Evolutionary conservation across 2,888 invertebrate species (phyloP), one percentile per base, ranked within the genome.

Genomic region (Phengaris alcon): DNA sequence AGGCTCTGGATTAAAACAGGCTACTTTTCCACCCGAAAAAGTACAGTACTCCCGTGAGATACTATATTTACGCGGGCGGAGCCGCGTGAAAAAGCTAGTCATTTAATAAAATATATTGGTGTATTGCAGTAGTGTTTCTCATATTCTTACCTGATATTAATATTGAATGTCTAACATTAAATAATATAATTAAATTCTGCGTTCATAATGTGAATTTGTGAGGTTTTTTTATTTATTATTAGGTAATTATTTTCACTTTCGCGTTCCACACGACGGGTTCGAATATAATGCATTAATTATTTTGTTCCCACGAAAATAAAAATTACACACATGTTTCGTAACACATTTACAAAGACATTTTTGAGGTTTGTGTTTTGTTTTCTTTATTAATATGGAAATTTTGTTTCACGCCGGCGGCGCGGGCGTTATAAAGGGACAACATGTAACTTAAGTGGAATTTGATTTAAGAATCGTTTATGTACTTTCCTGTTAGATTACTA

Each of bases 231-330:
- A 22, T 22, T 22, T 22, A 22, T 22, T 22, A 6, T 64, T 10
- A 35, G 9, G 64, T 64, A 35, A 64, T 35, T 15, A 70, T 51
- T 22, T 52, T 72, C 15, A 54, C 52, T 72, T 54, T 72, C 22
- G 22, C 22, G 54, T 54, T 72, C 72, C 35, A 70, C 15, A 70
- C 51, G 12, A 72, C 22, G 51, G n/a, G 35, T 51, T 51, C 13
- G 64, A 64, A 9, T 70, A 70, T 12, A 70, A 70, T 70, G 51
- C 22, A 44, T 12, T 70, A 70, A 70, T 70, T 48, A 70, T 51
- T 70, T 51, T 15, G 15, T 69, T 70, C 70, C 70, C 70, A 70
- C 70, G 15, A 51, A 70, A 70, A 69, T 69, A 9, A 69, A 46
- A 69, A 48, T 51, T 22, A 70, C 70, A 70, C 15, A 54, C 13